phyloP scores from a whole-genome alignment of 2,797 vertebrate species.

The Euthynnus affinis region DNA sequence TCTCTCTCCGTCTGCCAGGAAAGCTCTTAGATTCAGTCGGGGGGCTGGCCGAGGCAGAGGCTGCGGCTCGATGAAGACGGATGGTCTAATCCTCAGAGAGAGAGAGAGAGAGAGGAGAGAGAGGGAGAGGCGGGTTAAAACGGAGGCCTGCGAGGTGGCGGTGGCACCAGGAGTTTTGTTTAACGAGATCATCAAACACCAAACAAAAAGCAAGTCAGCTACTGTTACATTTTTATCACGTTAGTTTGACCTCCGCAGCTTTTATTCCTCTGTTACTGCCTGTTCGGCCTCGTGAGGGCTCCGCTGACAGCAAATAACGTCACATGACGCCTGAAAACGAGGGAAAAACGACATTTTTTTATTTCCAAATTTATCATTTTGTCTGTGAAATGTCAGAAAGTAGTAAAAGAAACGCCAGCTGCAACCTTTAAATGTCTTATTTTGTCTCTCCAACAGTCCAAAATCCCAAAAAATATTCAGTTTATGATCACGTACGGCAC shows the following conservation, averaged over 20 bases:
- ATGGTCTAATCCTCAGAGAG: slow-evolving; percentile 35
- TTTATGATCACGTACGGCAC: too few species aligned
- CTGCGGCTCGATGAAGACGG: slow-evolving; percentile 60
- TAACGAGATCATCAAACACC: slow-evolving; percentile 42
- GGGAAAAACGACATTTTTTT: too few species aligned
- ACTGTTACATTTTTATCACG: too few species aligned
- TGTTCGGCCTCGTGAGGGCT: neutral
- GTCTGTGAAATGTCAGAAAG: too few species aligned
- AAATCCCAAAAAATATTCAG: too few species aligned
- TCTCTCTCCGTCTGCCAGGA: slow-evolving; percentile 69
- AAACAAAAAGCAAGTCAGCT: too few species aligned
- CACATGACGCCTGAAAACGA: too few species aligned
- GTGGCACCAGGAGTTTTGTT: neutral
- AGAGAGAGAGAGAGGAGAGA: slow-evolving; percentile 10
- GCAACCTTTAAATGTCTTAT: neutral
- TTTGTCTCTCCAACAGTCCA: neutral
- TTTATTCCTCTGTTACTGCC: neutral
- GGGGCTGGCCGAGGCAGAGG: slow-evolving; percentile 21
- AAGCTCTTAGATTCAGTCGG: slow-evolving; percentile 40
- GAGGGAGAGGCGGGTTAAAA: slow-evolving; percentile 35
- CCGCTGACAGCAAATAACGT: too few species aligned
- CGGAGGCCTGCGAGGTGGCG: neutral
- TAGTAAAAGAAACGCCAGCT: too few species aligned
- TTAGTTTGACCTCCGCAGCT: neutral
- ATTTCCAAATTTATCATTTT: too few species aligned